Percentiles rank a stretch among this genome's conserved stretches.
Evolutionary conservation across 2,797 vertebrate species (phyloP).

Genomic region (Adrianichthys oophorus): DNA sequence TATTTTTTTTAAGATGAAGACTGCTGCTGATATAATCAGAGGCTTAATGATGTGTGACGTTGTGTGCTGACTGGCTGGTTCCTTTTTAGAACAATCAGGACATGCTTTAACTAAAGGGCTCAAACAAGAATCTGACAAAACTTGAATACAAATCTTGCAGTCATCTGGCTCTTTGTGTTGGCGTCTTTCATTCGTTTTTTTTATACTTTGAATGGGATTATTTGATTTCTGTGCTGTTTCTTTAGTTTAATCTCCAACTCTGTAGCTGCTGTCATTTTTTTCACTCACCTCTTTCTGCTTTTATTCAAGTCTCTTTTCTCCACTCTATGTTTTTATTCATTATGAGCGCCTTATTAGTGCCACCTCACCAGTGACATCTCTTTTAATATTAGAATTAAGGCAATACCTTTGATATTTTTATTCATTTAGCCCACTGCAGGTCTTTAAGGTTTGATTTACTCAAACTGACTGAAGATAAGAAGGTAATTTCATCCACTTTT

Average conservation of each 20-base stretch:
- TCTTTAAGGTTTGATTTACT: no score
- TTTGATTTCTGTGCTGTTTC: not conserved
- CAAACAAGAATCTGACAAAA: conserved; percentile 41
- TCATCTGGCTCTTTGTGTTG: conserved; percentile 10
- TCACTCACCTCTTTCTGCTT: not conserved
- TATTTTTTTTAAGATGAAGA: conserved; percentile 23
- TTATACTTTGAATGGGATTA: conserved; percentile 2
- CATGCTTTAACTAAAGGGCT: conserved; percentile 55
- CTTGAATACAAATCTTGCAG: conserved; percentile 40
- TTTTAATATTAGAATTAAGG: conserved; percentile 46
- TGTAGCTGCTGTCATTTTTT: not conserved
- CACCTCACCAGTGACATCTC: conserved; percentile 22
- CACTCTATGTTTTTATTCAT: conserved; percentile 33
- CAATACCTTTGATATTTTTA: conserved; percentile 24
- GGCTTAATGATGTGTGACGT: conserved; percentile 56
- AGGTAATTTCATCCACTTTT: no score
- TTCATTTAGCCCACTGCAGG: no score
- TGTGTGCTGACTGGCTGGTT: conserved; percentile 54
- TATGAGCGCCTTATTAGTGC: conserved; percentile 40
- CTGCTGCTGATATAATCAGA: conserved; percentile 60
- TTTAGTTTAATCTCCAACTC: conserved; percentile 1
- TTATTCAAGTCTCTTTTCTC: not conserved
- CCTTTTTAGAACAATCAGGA: conserved; percentile 59
- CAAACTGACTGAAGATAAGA: no score
- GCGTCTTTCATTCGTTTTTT: conserved; percentile 5